Evolutionary conservation across 2,113 vertebrate genomes (phyloP).

Genomic region (Eptesicus fuscus): DNA sequence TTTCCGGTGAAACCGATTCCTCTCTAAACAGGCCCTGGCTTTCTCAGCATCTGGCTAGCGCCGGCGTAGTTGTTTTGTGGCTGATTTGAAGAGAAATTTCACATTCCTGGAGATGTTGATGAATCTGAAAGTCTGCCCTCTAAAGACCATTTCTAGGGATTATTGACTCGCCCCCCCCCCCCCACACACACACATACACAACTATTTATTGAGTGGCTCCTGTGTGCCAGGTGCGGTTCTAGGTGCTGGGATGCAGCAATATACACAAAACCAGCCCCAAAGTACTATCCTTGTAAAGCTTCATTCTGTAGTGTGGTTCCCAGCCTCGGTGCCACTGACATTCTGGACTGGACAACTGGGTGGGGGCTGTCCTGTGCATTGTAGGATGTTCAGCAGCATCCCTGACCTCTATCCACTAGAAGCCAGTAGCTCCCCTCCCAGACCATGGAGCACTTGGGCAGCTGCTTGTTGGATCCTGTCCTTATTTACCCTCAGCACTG

Average conservation of each 20-base stretch:
- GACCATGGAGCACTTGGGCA: neutral
- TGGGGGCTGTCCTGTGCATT: neutral
- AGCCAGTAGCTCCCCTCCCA: neutral
- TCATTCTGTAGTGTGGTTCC: accelerated
- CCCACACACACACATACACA: no score
- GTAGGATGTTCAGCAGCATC: neutral
- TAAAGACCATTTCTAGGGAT: neutral
- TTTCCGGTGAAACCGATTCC: conserved; percentile 74
- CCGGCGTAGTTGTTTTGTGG: neutral
- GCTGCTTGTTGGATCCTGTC: neutral
- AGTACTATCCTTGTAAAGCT: no score
- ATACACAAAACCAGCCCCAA: no score
- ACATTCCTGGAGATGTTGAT: neutral
- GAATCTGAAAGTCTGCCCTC: neutral
- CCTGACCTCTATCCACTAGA: neutral
- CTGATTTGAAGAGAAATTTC: neutral
- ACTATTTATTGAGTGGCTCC: neutral
- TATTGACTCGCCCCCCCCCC: neutral
- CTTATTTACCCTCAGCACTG: neutral
- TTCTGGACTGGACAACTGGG: neutral
- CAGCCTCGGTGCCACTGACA: accelerated
- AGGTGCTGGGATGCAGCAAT: neutral
- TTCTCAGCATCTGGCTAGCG: conserved; percentile 47
- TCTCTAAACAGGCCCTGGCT: conserved; percentile 72
- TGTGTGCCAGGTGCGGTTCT: neutral